Evolutionary conservation across 2,113 vertebrate species (phyloP), one percentile per base, ranked within the genome.

Genomic region (Callipepla squamata): DNA sequence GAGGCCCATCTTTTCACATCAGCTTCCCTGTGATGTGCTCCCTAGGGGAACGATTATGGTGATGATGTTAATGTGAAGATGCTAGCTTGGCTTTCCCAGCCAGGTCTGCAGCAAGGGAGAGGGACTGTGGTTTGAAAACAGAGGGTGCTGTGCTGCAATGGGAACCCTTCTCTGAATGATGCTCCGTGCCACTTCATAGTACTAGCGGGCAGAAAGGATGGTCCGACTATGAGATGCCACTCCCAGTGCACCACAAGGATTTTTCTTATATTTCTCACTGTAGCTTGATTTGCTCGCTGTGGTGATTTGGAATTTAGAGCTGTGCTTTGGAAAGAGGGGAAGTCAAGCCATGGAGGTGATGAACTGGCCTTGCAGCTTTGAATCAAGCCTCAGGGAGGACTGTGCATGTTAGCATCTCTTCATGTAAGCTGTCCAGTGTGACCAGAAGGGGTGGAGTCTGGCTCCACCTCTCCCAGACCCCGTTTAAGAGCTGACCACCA

Each of bases 1-100:
- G 53, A 69, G 42, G 80, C 53, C 79, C 61, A 80, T 96, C 94
- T 59, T 63, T 85, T 88, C 82, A 17, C 63, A 87, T 95, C 85
- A 94, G 7, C 59, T 74, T 80, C 57, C 77, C 38, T 23, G 6
- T 7, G 78, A 55, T 69, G 75, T 59, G 53, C 34, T 90, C 57
- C 92, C 25, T 8, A 16, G 30, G 88, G 92, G 25, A 19, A n/a
- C 0, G 26, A 19, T 89, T 38, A 19, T 74, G 87, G 40, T 59
- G 87, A 62, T 85, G 90, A 80, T 36, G 38, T 47, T 70, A 7
- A 75, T 68, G 63, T 32, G 72, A 1, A 58, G 63, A 28, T 48
- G 7, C 79, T 47, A 47, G 67, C 76, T 42, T 44, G 92, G 76
- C 80, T 87, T 94, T 81, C 89, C 69, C 89, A 89, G 79, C 23